Evolutionary conservation across 2,888 invertebrate genomes (phyloP), one percentile per base, ranked within the genome.

Genomic region (Rapana venosa): DNA sequence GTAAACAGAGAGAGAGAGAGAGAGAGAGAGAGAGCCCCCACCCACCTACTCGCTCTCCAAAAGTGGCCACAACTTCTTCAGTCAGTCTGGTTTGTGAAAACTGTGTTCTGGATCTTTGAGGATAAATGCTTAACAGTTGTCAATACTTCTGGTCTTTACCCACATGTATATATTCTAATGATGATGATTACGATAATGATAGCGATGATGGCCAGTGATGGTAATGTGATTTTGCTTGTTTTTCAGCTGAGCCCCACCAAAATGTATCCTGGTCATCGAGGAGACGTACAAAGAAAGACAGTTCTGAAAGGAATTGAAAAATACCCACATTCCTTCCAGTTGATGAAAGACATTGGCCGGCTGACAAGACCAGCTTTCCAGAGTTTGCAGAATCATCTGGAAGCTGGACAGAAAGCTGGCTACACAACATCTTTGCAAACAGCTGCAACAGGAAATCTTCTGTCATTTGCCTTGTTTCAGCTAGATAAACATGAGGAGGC

Each of bases 311-410:
- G 8, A 83, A 81, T 88, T 4, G 47, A 56, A 22, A 17, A 81
- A 35, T 88, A 58, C 26, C 88, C 88, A 15, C 83, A 83, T 79
- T 88, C 88, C n/a, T 88, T 88, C 56, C 88, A 61, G 61, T 32
- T 88, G 61, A 58, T 26, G 11, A 35, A 61, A n/a, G 61, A n/a
- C n/a, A 74, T 74, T 2, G 17, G 35, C n/a, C 30, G 30, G 11
- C 5, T 30, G 5, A 88, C 11, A 47, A 36, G 30, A 26, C 79
- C 58, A 1, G 58, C 35, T 22, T 61, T 81, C 15, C 32, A 81
- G 35, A 30, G 61, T 81, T 17, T 88, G 58, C 36, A 26, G 26
- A 61, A 81, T 15, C n/a, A 81, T 36, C 74, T 89, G 84, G 32
- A 77, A 35, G 61, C 66, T 1, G 89, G 36, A 0, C 74, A 61